Conservation (phyloP, 2,888 invertebrate genomes). For the Pachliopta kotzebuea region DNA sequence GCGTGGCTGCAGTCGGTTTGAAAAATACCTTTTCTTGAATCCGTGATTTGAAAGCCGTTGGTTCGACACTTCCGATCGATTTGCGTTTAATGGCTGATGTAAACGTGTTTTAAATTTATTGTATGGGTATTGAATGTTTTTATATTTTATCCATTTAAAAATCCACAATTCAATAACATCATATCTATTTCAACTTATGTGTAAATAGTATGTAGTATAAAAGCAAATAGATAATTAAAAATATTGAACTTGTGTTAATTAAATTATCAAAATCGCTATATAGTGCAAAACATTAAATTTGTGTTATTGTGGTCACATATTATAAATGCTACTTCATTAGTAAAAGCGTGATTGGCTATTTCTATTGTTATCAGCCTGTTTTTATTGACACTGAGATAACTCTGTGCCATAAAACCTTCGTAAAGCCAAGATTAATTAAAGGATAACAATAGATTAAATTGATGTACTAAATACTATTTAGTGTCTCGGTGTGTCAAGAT, state of each 20-base stretch:
- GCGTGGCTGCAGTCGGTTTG: constrained; percentile 73
- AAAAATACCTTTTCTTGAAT: constrained; percentile 67
- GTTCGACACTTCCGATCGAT: constrained; percentile 71
- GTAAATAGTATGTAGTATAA: no score
- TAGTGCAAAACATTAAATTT: no score
- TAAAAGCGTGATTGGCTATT: no score
- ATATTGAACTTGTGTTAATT: no score
- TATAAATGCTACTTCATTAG: no score
- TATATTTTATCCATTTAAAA: background rate
- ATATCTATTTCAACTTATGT: no score
- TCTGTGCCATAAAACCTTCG: no score
- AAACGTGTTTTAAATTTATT: constrained; percentile 37
- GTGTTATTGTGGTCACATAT: no score
- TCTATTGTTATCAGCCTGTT: no score
- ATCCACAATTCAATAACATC: background rate
- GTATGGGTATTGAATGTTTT: background rate
- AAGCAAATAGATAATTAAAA: no score
- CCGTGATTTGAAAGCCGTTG: constrained; percentile 57
- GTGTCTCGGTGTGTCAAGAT: background rate
- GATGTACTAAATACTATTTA: background rate
- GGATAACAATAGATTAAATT: background rate
- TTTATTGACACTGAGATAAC: no score
- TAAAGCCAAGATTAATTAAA: background rate
- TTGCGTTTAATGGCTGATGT: constrained; percentile 68
- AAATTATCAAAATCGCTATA: no score